Evolutionary conservation across 92 coral and sea anemone genomes (phyloP).

Genomic region (Palythoa caribaeorum): DNA sequence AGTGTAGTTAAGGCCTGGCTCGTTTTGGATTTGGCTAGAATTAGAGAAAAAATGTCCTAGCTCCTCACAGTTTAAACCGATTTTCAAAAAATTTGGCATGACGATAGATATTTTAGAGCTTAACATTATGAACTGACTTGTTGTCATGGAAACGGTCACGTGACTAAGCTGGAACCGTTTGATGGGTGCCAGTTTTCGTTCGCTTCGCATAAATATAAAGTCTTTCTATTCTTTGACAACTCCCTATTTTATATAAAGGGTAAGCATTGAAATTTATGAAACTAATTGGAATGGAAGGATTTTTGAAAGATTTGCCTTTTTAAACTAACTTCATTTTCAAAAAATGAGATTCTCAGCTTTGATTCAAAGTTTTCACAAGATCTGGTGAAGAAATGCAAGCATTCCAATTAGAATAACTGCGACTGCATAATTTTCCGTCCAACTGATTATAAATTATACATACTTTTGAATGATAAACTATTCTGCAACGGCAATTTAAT

Average conservation of each 20-base stretch:
- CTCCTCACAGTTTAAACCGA: constrained; percentile 13
- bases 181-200: neutral
- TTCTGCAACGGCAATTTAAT: constrained; percentile 4
- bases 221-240: neutral
- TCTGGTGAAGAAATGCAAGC: neutral
- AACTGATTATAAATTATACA: neutral
- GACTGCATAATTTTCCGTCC: neutral
- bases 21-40: constrained; percentile 6
- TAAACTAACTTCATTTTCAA: too few relatives aligned
- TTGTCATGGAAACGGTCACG: constrained; percentile 24
- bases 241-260: neutral
- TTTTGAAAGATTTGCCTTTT: neutral
- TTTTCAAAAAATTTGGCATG: constrained; percentile 13
- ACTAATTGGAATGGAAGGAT: neutral
- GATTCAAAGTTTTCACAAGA: neutral
- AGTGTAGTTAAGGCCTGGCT: constrained; percentile 40
- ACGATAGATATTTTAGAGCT: neutral
- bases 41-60: neutral
- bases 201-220: constrained; percentile 17
- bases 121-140: neutral
- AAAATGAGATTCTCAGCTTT: neutral
- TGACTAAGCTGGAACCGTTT: neutral
- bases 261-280: neutral
- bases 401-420: constrained; percentile 30
- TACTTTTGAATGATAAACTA: neutral